phyloP scores from a whole-genome alignment of 2,888 invertebrate species.

The Tipula lateralis region DNA sequence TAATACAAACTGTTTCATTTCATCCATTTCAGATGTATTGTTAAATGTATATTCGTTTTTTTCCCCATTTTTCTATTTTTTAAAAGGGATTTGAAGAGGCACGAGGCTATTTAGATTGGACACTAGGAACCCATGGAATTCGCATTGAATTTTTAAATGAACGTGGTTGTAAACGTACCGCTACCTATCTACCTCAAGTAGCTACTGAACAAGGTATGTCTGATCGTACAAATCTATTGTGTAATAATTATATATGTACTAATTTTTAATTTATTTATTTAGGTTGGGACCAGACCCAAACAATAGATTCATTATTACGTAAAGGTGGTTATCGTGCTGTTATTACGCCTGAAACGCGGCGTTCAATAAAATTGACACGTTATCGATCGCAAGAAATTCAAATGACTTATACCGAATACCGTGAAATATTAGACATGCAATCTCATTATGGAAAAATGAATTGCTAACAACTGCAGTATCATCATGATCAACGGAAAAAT shows the following conservation, averaged over 20 bases:
- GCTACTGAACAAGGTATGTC: slow-evolving; percentile 90
- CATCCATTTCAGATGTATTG: background rate
- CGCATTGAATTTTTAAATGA: slow-evolving; percentile 96
- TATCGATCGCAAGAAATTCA: slow-evolving; percentile 96
- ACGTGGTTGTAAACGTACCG: slow-evolving; percentile 87
- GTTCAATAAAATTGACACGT: slow-evolving; percentile 88
- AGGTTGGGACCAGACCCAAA: slow-evolving; percentile 98
- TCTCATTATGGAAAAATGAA: slow-evolving; percentile 47
- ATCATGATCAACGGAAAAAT: slow-evolving; percentile 27
- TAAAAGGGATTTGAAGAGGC: slow-evolving; percentile 85
- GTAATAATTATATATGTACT: slow-evolving; percentile 30
- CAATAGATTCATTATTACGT: slow-evolving; percentile 92
- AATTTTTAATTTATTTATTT: background rate
- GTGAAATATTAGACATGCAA: slow-evolving; percentile 46
- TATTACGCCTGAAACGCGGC: slow-evolving; percentile 82
- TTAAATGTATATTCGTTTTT: background rate
- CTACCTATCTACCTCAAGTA: slow-evolving; percentile 98
- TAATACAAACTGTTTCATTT: slow-evolving; percentile 31
- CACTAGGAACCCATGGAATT: slow-evolving; percentile 94
- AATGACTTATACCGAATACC: slow-evolving; percentile 79
- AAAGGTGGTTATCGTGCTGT: slow-evolving; percentile 94
- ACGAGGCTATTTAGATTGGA: slow-evolving; percentile 93
- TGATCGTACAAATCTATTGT: slow-evolving; percentile 13
- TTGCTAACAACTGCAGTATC: slow-evolving; percentile 42
- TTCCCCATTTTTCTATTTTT: slow-evolving; percentile 13